Evolutionary conservation across 1,140 invertebrate species (phyloP), one percentile per base, ranked within the genome.

Genomic region (Arion vulgaris): DNA sequence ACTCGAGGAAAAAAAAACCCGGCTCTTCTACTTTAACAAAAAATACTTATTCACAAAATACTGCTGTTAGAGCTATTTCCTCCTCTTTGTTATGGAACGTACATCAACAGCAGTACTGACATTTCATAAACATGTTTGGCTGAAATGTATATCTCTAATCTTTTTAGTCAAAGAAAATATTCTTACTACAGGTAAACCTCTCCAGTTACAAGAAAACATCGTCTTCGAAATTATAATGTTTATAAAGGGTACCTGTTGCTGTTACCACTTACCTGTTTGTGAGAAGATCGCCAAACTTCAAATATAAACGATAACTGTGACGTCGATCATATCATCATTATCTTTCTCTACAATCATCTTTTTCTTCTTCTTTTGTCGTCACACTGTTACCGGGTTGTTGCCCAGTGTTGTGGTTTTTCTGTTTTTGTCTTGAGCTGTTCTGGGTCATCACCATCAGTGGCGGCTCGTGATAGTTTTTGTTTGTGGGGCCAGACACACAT

Each of bases 81-180:
- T 57, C 53, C 26, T 9, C 53, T 2, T 23, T n/a, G 23, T 57
- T 19, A 57, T 19, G 2, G 19, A 57, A 19, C 15, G 53, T 57
- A 57, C 2, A 23, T 9, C 53, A 19, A n/a, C n/a, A n/a, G n/a
- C n/a, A 57, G 5, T n/a, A 57, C 17, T 57, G 53, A 23, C 26
- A 57, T 57, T 57, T 57, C 53, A 57, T 57, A 57, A 57, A 49
- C 49, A 53, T 49, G 17, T n/a, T 28, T 28, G n/a, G 28, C 62
- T 66, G 62, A 66, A 39, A 73, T 34, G 57, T 68, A 66, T 69
- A 62, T 34, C 26, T 39, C n/a, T 81, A 51, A 71, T 45, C 19
- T 32, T 66, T n/a, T 49, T 32, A 36, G 36, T 19, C 45, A 69
- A 49, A 49, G 62, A 49, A 49, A 45, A 45, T 5, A 32, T 32